phyloP scores from a whole-genome alignment of 2,113 vertebrate genomes.

The Lichenostomus cassidix region DNA sequence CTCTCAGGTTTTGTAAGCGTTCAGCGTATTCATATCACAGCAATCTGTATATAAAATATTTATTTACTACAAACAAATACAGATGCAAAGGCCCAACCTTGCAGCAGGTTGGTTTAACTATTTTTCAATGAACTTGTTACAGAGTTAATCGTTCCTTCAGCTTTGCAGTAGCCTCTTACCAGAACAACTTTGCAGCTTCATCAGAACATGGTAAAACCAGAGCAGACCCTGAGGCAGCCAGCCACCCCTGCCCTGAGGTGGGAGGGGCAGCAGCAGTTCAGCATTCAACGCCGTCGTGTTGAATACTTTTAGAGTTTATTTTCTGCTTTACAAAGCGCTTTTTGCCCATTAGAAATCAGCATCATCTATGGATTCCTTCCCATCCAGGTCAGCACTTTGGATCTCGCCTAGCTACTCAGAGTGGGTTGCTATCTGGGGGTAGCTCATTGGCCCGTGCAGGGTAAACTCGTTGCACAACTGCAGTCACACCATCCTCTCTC shows the following conservation, averaged over 20 bases:
- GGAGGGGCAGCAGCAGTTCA: not conserved
- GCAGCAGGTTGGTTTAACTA: not conserved
- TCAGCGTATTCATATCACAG: not conserved
- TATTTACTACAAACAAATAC: not conserved
- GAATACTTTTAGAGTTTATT: not conserved
- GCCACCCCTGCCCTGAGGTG: not conserved
- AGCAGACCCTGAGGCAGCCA: not conserved
- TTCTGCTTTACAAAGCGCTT: slow-evolving; percentile 20
- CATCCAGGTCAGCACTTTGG: slow-evolving; percentile 44
- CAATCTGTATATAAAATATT: not conserved
- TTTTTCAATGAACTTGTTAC: not conserved
- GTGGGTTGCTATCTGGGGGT: not conserved
- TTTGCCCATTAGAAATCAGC: not conserved
- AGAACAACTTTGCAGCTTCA: not conserved
- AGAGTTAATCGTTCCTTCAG: not conserved
- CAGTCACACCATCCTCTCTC: not conserved
- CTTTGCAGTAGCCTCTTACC: not conserved
- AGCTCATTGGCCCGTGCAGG: not conserved
- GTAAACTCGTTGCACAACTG: not conserved
- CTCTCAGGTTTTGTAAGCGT: not conserved
- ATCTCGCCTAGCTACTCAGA: slow-evolving; percentile 27
- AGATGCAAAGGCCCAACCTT: not conserved
- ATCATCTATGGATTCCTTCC: slow-evolving; percentile 31
- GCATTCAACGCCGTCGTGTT: not conserved
- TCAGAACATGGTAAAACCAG: not conserved